phyloP scores from a whole-genome alignment of 2,797 vertebrate species.

The Salmo trutta region DNA sequence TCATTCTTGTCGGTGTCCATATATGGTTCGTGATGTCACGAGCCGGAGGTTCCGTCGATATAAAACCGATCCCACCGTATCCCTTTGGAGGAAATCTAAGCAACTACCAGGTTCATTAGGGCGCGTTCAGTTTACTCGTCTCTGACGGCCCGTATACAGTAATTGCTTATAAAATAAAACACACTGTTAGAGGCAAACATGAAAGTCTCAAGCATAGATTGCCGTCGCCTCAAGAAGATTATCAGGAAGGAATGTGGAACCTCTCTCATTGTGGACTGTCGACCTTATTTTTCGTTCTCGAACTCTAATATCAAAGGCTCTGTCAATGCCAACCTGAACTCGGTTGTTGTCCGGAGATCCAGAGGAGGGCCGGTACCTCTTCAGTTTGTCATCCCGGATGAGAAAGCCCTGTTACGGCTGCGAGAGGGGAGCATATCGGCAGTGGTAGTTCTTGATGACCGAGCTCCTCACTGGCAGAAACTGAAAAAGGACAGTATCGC shows the following conservation, averaged over 20 bases:
- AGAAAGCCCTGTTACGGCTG: constrained; percentile 81
- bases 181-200: constrained; percentile 61
- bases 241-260: constrained; percentile 87
- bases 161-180: constrained; percentile 16
- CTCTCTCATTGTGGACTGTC: constrained; percentile 93
- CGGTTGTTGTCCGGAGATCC: constrained; percentile 90
- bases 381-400: constrained; percentile 94
- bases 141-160: background rate
- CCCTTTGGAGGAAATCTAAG: constrained; percentile 82
- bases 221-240: constrained; percentile 86
- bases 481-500: constrained; percentile 93
- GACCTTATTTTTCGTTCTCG: constrained; percentile 90
- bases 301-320: constrained; percentile 89
- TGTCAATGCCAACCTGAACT: constrained; percentile 94
- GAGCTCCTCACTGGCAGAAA: constrained; percentile 92
- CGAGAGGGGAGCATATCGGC: constrained; percentile 84
- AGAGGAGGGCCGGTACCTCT: constrained; percentile 89
- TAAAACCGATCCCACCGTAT: constrained; percentile 87
- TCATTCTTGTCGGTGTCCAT: constrained; percentile 79
- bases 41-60: constrained; percentile 81
- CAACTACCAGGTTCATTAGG: constrained; percentile 32
- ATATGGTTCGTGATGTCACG: constrained; percentile 89
- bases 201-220: constrained; percentile 93
- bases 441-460: constrained; percentile 89
- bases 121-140: constrained; percentile 22